phyloP scores from a whole-genome alignment of 2,113 vertebrate species.

The Puntigrus tetrazona region DNA sequence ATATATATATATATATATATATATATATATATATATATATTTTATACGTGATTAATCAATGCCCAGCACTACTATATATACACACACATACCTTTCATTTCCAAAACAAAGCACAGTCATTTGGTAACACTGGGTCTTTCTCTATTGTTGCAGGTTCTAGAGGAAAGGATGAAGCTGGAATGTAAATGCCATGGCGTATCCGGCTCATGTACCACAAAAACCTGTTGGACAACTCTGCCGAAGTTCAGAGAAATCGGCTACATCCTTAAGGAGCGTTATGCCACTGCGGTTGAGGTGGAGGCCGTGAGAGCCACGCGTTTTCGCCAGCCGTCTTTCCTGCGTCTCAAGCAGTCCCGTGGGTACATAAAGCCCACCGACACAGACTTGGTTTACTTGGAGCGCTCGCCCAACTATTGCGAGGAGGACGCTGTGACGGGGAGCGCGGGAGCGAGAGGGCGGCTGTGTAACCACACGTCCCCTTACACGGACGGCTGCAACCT shows the following conservation, averaged over 20 bases:
- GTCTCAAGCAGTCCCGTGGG: slow-evolving; percentile 90
- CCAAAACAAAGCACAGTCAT: neutral
- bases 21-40: neutral
- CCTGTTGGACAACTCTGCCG: slow-evolving; percentile 97
- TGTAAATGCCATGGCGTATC: slow-evolving; percentile 98
- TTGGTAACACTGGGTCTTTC: slow-evolving; percentile 12
- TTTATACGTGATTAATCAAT: no score
- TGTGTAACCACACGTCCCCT: slow-evolving; percentile 93
- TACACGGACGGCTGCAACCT: slow-evolving; percentile 85
- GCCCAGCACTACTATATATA: no score
- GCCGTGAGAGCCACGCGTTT: slow-evolving; percentile 91
- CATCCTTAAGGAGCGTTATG: slow-evolving; percentile 93
- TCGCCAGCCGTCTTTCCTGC: slow-evolving; percentile 93
- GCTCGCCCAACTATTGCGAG: slow-evolving; percentile 98
- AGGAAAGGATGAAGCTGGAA: slow-evolving; percentile 95
- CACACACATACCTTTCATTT: no score
- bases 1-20: neutral
- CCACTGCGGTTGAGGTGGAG: slow-evolving; percentile 90
- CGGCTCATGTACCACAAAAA: slow-evolving; percentile 97
- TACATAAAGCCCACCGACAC: slow-evolving; percentile 97
- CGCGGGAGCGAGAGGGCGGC: slow-evolving; percentile 89
- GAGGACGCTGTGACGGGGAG: slow-evolving; percentile 91
- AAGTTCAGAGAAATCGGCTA: slow-evolving; percentile 96
- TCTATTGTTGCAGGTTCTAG: slow-evolving; percentile 79
- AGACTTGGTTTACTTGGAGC: slow-evolving; percentile 95